Percentiles rank a stretch among this genome's conserved stretches.
phyloP scores from a whole-genome alignment of 2,888 invertebrate genomes.

The Drosophila falleni region DNA sequence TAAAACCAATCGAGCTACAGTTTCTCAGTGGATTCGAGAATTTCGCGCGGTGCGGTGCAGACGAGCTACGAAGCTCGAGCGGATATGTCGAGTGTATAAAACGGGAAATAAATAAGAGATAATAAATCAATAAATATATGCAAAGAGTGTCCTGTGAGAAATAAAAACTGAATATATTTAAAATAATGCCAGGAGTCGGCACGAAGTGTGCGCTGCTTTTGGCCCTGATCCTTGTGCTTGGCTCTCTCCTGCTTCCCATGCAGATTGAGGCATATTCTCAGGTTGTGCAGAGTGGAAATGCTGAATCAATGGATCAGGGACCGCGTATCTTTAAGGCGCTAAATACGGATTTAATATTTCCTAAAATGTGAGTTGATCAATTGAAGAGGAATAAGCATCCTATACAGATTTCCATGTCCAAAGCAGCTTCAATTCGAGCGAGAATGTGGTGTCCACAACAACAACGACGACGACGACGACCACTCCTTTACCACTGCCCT shows the following conservation, averaged over 20 bases:
- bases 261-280: conserved; percentile 73
- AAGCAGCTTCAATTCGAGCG: conserved; percentile 82
- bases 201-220: conserved; percentile 48
- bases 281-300: conserved; percentile 68
- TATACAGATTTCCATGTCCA: conserved; percentile 5
- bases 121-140: not conserved
- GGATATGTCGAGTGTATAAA: conserved; percentile 60
- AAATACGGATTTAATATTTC: conserved; percentile 84
- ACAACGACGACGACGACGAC: conserved; percentile 25
- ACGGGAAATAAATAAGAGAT: conserved; percentile 4
- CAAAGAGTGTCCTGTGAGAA: conserved; percentile 50
- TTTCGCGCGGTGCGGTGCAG: conserved; percentile 55
- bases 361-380: conserved; percentile 78
- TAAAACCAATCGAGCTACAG: conserved; percentile 61
- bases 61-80: conserved; percentile 44
- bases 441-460: conserved; percentile 75
- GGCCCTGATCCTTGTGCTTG: conserved; percentile 21
- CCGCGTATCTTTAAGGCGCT: conserved; percentile 83
- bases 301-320: conserved; percentile 54
- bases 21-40: conserved; percentile 52
- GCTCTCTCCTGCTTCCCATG: conserved; percentile 20
- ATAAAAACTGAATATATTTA: not conserved
- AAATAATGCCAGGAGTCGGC: conserved; percentile 50
- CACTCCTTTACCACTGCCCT: conserved; percentile 42
- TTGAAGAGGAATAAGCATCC: too few species aligned